phyloP scores from a whole-genome alignment of 1,140 invertebrate species.

The Hyphantria cunea region DNA sequence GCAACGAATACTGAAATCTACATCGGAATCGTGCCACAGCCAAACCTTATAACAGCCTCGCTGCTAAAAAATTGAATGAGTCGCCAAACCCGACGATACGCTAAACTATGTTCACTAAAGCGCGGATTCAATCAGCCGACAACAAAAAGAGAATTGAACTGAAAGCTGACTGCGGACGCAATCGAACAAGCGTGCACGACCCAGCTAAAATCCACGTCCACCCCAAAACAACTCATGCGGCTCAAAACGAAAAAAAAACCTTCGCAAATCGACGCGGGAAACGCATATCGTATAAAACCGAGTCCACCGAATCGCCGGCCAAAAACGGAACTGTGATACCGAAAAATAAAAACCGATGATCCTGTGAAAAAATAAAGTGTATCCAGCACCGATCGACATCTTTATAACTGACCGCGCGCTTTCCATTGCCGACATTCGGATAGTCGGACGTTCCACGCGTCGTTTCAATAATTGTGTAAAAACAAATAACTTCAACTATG shows the following conservation, averaged over 20 bases:
- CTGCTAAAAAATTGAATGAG: constrained; percentile 59
- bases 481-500: too few species aligned
- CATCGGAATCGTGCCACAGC: constrained; percentile 41
- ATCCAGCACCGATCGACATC: constrained; percentile 52
- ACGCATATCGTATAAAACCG: constrained; percentile 75
- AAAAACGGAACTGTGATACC: constrained; percentile 81
- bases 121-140: constrained; percentile 74
- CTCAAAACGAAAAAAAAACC: constrained; percentile 66
- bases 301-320: constrained; percentile 74
- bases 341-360: constrained; percentile 81
- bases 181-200: constrained; percentile 62
- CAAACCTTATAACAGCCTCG: too few species aligned
- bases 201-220: constrained; percentile 71
- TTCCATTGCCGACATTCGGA: constrained; percentile 9
- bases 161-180: constrained; percentile 59
- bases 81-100: constrained; percentile 62
- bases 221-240: constrained; percentile 78
- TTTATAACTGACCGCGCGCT: constrained; percentile 58
- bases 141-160: constrained; percentile 55
- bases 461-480: constrained; percentile 9
- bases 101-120: constrained; percentile 77
- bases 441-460: background rate
- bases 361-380: constrained; percentile 74
- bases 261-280: constrained; percentile 70
- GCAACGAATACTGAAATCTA: constrained; percentile 35